Evolutionary conservation across 1,140 invertebrate species (phyloP).

Genomic region (Thaumatotibia leucotreta): DNA sequence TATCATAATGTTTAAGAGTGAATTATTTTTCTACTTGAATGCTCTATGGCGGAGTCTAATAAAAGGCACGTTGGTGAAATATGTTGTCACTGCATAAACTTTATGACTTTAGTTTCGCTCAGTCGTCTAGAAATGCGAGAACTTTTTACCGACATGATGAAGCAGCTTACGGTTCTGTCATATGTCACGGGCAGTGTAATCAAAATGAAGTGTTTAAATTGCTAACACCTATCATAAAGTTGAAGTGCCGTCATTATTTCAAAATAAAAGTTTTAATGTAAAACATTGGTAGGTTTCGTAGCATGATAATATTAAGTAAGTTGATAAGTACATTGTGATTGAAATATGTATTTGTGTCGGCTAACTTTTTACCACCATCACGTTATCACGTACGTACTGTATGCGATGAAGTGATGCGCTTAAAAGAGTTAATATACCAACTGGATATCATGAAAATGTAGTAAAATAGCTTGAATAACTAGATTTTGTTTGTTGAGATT

Average conservation of each 20-base stretch:
- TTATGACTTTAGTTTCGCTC: conserved; percentile 68
- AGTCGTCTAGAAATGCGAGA: conserved; percentile 46
- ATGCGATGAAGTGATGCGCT: no score
- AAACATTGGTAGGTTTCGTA: no score
- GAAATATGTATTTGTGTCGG: no score
- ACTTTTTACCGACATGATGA: conserved; percentile 39
- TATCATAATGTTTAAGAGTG: background rate
- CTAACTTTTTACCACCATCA: no score
- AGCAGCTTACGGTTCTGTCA: conserved; percentile 37
- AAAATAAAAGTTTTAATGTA: background rate
- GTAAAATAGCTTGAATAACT: no score
- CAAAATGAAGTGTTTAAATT: conserved; percentile 22
- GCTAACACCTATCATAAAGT: background rate
- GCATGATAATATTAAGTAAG: no score
- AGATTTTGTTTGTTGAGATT: no score
- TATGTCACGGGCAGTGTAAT: conserved; percentile 39
- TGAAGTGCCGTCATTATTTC: background rate
- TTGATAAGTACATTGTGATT: no score
- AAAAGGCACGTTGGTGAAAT: conserved; percentile 66
- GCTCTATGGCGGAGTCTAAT: conserved; percentile 44
- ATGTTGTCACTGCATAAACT: conserved; percentile 72
- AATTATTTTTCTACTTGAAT: background rate
- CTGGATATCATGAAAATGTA: no score
- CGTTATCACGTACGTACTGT: no score
- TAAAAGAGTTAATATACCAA: no score